Base-by-base conservation (phyloP, 2,888 invertebrate genomes). In the Slavum lentiscoides region DNA sequence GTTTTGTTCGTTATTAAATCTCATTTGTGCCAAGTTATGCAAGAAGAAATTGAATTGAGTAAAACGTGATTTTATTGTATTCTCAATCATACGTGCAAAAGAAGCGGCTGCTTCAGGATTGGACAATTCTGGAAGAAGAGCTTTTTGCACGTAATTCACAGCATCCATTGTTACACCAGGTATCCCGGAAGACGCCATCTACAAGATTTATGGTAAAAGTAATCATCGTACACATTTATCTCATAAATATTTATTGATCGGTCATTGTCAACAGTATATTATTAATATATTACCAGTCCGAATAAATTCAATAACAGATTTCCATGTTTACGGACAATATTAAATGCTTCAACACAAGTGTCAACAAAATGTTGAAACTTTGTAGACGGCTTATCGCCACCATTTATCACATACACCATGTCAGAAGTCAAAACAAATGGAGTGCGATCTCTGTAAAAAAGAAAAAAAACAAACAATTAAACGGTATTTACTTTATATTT, bases 351-450 rank as follows among this genome's bases (percentile, higher is more conserved):
- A 86, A 98, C 98, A 87, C 98, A 99, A 76, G 96, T 89, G 88
- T 99, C 98, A n/a, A 99, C 96, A 87, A 99, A 99, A 86, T 94
- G 92, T 87, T 99, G 98, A 87, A 98, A 98, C 84, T 93, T 92
- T 83, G 94, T 94, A 11, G 96, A 94, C 59, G 95, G 94, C 84
- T 94, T 92, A 86, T 97, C 97, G 3, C 97, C 96, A 74, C 96
- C 96, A 87, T 98, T 98, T 85, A 99, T 99, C n/a, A 99, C 98
- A 87, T 97, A 98, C 8, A 95, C 98, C 99, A 99, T 99, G 87
- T 99, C 99, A 49, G 96, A 94, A 0, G 99, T 99, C 81, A 99
- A 87, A 1, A 99, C 97, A 88, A 99, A 99, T 0, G 98, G 98
- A 0, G 96, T 95, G 19, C 99, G 94, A 88, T 99, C 99, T 85